Evolutionary conservation across 2,888 invertebrate species (phyloP).

Genomic region (Adelphocoris suturalis): DNA sequence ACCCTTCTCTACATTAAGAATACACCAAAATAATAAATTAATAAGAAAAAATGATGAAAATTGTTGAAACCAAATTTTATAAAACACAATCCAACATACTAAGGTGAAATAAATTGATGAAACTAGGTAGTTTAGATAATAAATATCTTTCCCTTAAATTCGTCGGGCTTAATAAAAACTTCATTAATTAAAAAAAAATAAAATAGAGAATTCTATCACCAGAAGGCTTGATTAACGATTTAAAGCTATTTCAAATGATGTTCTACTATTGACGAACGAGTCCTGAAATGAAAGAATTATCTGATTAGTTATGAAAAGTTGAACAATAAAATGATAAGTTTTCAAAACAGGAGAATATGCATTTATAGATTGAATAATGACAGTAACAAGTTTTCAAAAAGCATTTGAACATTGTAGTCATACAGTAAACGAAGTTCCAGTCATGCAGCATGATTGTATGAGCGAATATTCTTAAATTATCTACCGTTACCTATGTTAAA

Average conservation of each 20-base stretch:
- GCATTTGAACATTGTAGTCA: neutral
- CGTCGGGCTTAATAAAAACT: constrained; percentile 22
- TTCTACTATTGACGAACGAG: constrained; percentile 52
- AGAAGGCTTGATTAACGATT: constrained; percentile 47
- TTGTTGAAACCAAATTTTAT: neutral
- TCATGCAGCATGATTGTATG: too few relatives aligned
- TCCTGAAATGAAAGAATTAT: constrained; percentile 51
- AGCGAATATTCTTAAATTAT: too few relatives aligned
- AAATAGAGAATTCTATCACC: constrained; percentile 49
- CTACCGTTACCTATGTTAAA: too few relatives aligned
- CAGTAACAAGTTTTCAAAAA: neutral
- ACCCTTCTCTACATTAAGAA: too few relatives aligned
- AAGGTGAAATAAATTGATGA: neutral
- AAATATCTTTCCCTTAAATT: constrained; percentile 22
- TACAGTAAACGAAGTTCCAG: neutral
- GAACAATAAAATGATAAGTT: neutral
- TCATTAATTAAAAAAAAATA: neutral
- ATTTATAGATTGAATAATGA: too few relatives aligned
- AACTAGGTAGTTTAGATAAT: neutral
- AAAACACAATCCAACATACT: neutral
- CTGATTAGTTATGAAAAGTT: neutral
- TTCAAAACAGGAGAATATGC: too few relatives aligned
- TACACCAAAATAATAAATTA: neutral
- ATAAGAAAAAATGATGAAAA: neutral
- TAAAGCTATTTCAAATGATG: constrained; percentile 59